A percentile compares a stretch with the other conserved stretches of the same genome.
These are phyloP conservation scores for Hippolais icterina DNA, from an alignment of 2,113 vertebrate genomes.

Conservation along the genomic window DNA sequence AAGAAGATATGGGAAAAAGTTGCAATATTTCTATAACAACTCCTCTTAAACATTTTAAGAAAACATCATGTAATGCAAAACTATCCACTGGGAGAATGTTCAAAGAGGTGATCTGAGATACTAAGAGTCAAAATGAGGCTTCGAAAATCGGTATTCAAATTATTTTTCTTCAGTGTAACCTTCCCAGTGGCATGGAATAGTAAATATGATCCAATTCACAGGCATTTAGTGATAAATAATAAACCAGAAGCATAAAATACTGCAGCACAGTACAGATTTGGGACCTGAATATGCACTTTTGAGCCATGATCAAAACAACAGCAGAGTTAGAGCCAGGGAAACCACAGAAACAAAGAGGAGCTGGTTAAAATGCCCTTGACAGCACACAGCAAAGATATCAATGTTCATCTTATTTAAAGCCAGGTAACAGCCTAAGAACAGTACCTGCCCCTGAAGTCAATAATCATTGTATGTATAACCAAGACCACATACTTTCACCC, in stretches of 20 bases:
- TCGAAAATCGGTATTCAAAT: background rate
- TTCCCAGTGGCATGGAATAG: background rate
- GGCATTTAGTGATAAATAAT: background rate
- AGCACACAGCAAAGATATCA: background rate
- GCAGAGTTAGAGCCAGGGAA: background rate
- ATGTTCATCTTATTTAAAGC: background rate
- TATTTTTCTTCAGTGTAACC: background rate
- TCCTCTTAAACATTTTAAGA: background rate
- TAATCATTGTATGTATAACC: background rate
- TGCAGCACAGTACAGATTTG: background rate
- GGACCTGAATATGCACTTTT: background rate
- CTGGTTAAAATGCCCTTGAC: background rate
- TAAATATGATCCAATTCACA: background rate
- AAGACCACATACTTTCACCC: background rate
- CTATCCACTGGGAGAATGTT: background rate
- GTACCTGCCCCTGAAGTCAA: background rate
- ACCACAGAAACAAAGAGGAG: background rate
- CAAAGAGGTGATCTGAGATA: background rate
- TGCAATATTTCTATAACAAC: background rate
- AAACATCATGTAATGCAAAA: background rate
- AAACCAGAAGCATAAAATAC: background rate
- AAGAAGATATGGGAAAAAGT: background rate
- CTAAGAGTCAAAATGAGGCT: background rate
- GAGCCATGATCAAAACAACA: background rate
- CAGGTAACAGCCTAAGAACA: background rate